phyloP scores from a whole-genome alignment of 2,888 invertebrate genomes.

The Patella depressa region DNA sequence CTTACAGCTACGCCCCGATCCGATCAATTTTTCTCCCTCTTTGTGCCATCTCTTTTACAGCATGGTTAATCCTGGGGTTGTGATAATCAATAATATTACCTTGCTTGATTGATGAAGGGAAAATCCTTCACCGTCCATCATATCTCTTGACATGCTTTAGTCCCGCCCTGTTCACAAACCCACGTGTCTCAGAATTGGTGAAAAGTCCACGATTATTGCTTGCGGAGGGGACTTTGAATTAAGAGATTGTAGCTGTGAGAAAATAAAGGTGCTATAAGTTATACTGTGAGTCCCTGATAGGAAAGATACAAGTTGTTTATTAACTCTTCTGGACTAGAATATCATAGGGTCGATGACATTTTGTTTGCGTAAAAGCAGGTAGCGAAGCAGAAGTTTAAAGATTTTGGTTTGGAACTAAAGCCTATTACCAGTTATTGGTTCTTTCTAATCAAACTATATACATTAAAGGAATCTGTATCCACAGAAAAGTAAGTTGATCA shows the following conservation, averaged over 20 bases:
- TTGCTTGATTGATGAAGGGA: constrained; percentile 3
- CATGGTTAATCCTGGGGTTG: neutral
- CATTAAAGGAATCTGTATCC: too few species aligned
- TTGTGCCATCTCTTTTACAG: neutral
- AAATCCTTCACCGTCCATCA: neutral
- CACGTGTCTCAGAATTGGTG: constrained; percentile 1
- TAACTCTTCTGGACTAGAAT: too few species aligned
- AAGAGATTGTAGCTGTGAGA: neutral
- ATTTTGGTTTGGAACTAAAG: too few species aligned
- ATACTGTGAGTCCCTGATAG: too few species aligned
- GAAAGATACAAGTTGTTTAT: too few species aligned
- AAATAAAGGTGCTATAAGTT: neutral
- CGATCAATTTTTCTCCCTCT: constrained; percentile 1
- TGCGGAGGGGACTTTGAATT: neutral
- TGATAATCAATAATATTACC: neutral
- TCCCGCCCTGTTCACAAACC: neutral
- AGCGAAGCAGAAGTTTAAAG: too few species aligned
- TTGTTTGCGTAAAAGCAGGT: too few species aligned
- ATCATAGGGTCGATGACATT: too few species aligned
- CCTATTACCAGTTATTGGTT: too few species aligned
- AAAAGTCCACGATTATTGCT: neutral
- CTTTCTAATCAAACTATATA: too few species aligned
- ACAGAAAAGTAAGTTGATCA: too few species aligned
- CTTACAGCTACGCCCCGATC: constrained; percentile 6
- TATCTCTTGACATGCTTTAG: neutral